Evolutionary conservation across 2,888 invertebrate species (phyloP).

Genomic region (Malthinus seriepunctatus): DNA sequence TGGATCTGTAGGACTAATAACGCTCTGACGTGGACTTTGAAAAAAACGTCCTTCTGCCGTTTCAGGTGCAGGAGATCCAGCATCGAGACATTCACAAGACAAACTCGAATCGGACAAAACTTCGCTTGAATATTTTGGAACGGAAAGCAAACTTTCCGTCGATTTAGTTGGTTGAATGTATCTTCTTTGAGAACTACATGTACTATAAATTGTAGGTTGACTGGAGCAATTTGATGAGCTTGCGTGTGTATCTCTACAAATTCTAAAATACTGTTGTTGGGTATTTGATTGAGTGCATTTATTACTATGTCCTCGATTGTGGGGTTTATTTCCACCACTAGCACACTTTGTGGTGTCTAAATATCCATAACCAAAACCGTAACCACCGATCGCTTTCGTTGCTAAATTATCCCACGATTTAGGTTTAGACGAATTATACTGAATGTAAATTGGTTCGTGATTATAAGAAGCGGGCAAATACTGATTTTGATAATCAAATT

Average conservation of each 20-base stretch:
- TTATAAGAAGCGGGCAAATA: slow-evolving; percentile 50
- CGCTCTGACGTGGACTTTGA: slow-evolving; percentile 50
- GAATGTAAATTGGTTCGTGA: slow-evolving; percentile 54
- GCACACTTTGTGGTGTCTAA: slow-evolving; percentile 63
- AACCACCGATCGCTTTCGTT: slow-evolving; percentile 83
- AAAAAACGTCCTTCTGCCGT: slow-evolving; percentile 48
- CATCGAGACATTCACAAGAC: slow-evolving; percentile 72
- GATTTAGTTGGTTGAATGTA: slow-evolving; percentile 74
- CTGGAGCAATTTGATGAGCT: slow-evolving; percentile 63
- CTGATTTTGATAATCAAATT: slow-evolving; percentile 49
- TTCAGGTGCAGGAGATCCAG: slow-evolving; percentile 42
- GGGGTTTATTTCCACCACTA: slow-evolving; percentile 48
- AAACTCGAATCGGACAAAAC: slow-evolving; percentile 69
- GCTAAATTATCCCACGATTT: slow-evolving; percentile 91
- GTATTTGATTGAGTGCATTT: slow-evolving; percentile 44
- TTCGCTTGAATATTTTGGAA: slow-evolving; percentile 66
- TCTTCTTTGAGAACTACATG: slow-evolving; percentile 42
- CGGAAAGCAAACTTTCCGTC: slow-evolving; percentile 75
- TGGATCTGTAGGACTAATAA: slow-evolving; percentile 52
- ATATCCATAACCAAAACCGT: slow-evolving; percentile 86
- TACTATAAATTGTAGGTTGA: slow-evolving; percentile 53
- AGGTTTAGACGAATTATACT: slow-evolving; percentile 67
- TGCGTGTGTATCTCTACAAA: slow-evolving; percentile 56
- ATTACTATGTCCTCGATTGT: slow-evolving; percentile 51
- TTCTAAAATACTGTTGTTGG: slow-evolving; percentile 51